Base-by-base conservation (phyloP, 2,888 invertebrate species). In the Philonicus albiceps region DNA sequence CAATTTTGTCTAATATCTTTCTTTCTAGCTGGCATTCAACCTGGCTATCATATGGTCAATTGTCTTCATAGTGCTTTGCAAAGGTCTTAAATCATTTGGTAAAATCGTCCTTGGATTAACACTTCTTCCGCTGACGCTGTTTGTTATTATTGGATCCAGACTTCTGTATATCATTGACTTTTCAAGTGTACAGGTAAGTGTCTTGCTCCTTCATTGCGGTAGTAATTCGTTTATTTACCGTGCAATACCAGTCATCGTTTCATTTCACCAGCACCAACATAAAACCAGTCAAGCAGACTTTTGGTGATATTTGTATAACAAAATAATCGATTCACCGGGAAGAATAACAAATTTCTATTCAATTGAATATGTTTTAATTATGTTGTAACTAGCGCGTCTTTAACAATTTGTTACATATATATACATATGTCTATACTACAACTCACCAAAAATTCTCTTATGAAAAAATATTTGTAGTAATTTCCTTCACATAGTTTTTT, bases 21-120 rank as follows among this genome's bases (percentile, higher is more conserved):
- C 81, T 92, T 97, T 97, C 92, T 97, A 98, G 93, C 95, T 97
- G 88, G 97, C 97, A 2, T 97, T 98, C 92, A 97, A 97, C 92
- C 93, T 98, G 91, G 97, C 97, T 0, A 96, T 98, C 4, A 95
- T 97, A 30, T 98, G 98, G 98, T 95, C 97, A 94, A 95, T 97
- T 80, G 96, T 97, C 6, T 98, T 98, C 90, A 95, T 98, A 30
- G 95, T 96, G 74, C 94, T 98, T 30, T 97, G 97, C 91, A 97
- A 97, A 94, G 97, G 98, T 87, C 92, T 97, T 72, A 94, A 96
- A 87, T 92, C 92, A 0, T 90, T 92, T 81, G 92, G 92, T 5
- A 92, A 92, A 86, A 87, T 90, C 19, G 95, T 97, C 8, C 96
- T 96, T 92, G 94, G 96, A 87, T 94, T 97, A 90, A 96, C 96